Percentiles rank a stretch among this genome's conserved stretches.
These are phyloP conservation scores for Trilocha varians DNA, from an alignment of 2,888 invertebrate species.

Conservation along the genomic window DNA sequence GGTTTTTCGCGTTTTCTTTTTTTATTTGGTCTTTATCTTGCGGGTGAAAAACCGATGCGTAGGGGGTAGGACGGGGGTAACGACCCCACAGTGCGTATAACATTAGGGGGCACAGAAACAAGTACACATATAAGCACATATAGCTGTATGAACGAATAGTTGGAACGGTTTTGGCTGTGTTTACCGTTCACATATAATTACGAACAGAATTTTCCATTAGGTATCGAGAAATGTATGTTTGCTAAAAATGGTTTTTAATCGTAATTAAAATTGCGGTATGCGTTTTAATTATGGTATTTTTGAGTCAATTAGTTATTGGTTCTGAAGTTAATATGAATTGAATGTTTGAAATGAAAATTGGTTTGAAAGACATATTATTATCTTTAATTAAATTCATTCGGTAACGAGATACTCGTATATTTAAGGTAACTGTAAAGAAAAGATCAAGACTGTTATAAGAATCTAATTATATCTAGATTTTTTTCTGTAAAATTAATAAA, in stretches of 20 bases:
- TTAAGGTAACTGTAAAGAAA: too few relatives aligned
- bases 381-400: too few relatives aligned
- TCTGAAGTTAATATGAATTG: too few relatives aligned
- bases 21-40: slow-evolving; percentile 73
- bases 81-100: slow-evolving; percentile 60
- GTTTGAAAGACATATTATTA: too few relatives aligned
- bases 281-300: not conserved
- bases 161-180: slow-evolving; percentile 64
- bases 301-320: too few relatives aligned
- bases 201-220: slow-evolving; percentile 47
- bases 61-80: slow-evolving; percentile 38
- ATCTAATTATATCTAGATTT: too few relatives aligned
- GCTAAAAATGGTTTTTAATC: slow-evolving; percentile 6
- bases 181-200: slow-evolving; percentile 61
- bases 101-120: slow-evolving; percentile 50
- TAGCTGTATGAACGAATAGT: slow-evolving; percentile 60
- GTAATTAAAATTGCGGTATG: slow-evolving; percentile 20
- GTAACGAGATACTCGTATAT: too few relatives aligned
- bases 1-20: slow-evolving; percentile 71
- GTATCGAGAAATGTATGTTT: slow-evolving; percentile 30
- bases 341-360: too few relatives aligned
- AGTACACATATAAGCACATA: slow-evolving; percentile 30
- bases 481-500: too few relatives aligned
- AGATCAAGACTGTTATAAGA: too few relatives aligned
- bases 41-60: slow-evolving; percentile 66